Conservation (phyloP, 37 sponge, comb jelly and placozoan genomes). For the Ephydatia muelleri region DNA sequence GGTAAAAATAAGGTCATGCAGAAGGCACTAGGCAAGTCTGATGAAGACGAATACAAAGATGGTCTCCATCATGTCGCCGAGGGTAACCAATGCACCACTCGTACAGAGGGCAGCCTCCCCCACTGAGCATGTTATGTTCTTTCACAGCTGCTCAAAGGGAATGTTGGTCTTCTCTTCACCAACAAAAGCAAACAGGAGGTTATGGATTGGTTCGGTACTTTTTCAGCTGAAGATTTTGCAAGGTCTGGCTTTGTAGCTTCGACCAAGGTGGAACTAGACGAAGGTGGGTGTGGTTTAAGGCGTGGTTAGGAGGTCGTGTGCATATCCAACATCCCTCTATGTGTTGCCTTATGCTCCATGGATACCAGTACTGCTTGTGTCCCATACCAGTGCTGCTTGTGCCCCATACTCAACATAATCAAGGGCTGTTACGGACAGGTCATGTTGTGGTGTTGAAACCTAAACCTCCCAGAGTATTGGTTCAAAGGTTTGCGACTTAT, state of each 20-base stretch:
- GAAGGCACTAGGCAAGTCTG: slow-evolving; percentile 79
- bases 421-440: no score
- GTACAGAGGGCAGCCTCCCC: no score
- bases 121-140: neutral
- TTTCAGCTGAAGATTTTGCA: slow-evolving; percentile 68
- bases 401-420: no score
- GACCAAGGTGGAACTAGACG: slow-evolving; percentile 51
- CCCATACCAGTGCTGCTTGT: no score
- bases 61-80: slow-evolving; percentile 75
- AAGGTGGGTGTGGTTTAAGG: slow-evolving; percentile 34
- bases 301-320: neutral
- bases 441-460: no score
- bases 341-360: neutral
- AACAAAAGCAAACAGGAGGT: slow-evolving; percentile 49
- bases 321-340: neutral
- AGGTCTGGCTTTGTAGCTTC: slow-evolving; percentile 74
- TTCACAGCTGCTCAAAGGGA: slow-evolving; percentile 56
- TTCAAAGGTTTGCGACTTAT: no score
- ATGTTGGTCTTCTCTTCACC: slow-evolving; percentile 85
- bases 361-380: neutral
- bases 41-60: slow-evolving; percentile 82
- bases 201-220: slow-evolving; percentile 72
- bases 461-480: no score
- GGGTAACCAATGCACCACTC: slow-evolving; percentile 49
- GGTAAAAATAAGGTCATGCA: slow-evolving; percentile 96